phyloP scores from a whole-genome alignment of 2,888 invertebrate species.

The Erebia ligea region DNA sequence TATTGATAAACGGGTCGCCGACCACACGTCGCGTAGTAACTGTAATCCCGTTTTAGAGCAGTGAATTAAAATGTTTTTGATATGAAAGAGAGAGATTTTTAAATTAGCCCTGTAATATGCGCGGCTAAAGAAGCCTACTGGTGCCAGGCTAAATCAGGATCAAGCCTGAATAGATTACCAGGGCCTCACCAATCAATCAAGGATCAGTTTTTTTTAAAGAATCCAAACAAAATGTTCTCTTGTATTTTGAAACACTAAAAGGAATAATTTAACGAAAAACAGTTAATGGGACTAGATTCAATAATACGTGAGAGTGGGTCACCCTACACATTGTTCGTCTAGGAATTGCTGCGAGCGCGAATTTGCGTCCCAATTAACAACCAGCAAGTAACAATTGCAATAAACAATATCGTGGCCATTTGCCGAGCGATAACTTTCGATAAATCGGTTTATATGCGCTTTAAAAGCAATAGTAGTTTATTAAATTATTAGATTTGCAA shows the following conservation, averaged over 20 bases:
- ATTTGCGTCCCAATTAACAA: constrained; percentile 32
- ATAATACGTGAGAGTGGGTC: neutral
- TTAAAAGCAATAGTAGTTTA: constrained; percentile 1
- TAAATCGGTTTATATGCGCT: constrained; percentile 20
- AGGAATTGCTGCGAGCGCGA: constrained; percentile 28
- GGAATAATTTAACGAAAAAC: neutral
- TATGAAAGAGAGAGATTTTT: no score
- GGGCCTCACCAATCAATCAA: no score
- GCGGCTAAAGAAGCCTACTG: no score
- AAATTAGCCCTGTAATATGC: no score
- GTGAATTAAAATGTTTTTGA: no score
- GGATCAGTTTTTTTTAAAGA: no score
- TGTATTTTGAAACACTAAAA: no score
- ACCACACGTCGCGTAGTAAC: no score
- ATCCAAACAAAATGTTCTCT: neutral
- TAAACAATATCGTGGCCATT: constrained; percentile 22
- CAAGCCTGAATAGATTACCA: no score
- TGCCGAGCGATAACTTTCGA: neutral
- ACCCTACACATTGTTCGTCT: constrained; percentile 30
- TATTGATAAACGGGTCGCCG: no score
- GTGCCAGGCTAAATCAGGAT: no score
- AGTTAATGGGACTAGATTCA: neutral
- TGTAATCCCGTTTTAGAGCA: no score
- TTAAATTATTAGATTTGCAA: neutral
- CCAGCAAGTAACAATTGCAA: neutral